Conservation (phyloP, 1,140 invertebrate species). For the Neodiprion fabricii region DNA sequence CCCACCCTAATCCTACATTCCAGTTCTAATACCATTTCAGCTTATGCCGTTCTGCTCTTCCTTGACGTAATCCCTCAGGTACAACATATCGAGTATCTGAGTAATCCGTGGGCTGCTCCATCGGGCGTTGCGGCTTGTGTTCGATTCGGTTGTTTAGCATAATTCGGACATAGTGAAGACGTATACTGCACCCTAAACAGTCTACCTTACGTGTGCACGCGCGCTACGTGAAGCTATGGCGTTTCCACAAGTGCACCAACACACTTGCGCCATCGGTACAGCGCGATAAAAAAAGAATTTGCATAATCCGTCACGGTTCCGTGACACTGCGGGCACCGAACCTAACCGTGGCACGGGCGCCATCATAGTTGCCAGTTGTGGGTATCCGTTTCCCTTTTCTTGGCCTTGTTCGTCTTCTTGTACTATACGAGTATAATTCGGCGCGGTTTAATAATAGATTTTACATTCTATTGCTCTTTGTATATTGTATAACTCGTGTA, state of each 20-base stretch:
- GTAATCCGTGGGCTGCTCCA: no score
- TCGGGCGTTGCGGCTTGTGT: no score
- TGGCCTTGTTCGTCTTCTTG: background rate
- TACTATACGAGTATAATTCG: background rate
- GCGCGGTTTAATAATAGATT: background rate
- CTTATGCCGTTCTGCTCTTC: no score
- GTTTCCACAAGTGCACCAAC: background rate
- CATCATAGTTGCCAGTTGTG: background rate
- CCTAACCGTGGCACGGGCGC: background rate
- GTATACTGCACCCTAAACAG: background rate
- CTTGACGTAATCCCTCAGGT: no score
- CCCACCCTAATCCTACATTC: no score
- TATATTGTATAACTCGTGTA: background rate
- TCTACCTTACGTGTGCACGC: background rate
- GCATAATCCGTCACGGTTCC: conserved; percentile 14
- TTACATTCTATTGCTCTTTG: background rate
- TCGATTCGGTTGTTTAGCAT: background rate
- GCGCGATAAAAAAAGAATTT: background rate
- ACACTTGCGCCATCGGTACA: background rate
- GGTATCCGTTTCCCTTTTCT: background rate
- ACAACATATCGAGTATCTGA: no score
- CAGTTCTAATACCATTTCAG: no score
- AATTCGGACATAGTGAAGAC: background rate
- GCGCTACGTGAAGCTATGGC: no score
- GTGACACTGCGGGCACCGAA: background rate